Conservation (phyloP, 2,888 invertebrate species). For the Heliconius cydno region DNA sequence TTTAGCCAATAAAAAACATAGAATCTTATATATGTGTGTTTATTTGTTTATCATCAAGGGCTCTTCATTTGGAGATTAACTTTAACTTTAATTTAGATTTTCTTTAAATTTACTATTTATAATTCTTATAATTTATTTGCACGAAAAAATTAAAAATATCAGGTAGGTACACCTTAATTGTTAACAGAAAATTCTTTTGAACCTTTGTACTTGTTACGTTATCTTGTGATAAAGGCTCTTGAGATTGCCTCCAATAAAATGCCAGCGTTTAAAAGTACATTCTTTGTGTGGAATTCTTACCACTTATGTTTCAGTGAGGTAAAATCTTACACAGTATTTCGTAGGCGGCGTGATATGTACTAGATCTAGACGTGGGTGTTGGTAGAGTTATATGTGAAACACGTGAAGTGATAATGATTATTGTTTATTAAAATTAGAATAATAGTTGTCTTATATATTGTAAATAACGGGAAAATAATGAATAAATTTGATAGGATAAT, state of each 20-base stretch:
- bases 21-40: no score
- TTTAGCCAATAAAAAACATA: no score
- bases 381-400: slow-evolving; percentile 23
- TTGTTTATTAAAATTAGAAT: not conserved
- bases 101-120: no score
- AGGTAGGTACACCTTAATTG: slow-evolving; percentile 29
- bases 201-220: slow-evolving; percentile 44
- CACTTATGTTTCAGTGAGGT: slow-evolving; percentile 42
- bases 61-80: no score
- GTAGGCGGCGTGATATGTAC: slow-evolving; percentile 40
- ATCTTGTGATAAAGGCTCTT: slow-evolving; percentile 47
- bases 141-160: not conserved
- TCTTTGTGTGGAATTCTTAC: slow-evolving; percentile 49
- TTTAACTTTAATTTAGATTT: no score
- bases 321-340: slow-evolving; percentile 42
- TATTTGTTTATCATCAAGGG: no score
- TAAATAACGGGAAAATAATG: not conserved
- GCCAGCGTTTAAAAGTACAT: slow-evolving; percentile 49
- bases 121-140: no score
- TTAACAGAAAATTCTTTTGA: slow-evolving; percentile 33
- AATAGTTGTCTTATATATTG: not conserved
- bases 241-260: slow-evolving; percentile 51
- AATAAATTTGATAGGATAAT: not conserved
- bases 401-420: slow-evolving; percentile 13
- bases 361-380: slow-evolving; percentile 41